phyloP scores from a whole-genome alignment of 2,113 vertebrate species.

The Ciconia stormi region DNA sequence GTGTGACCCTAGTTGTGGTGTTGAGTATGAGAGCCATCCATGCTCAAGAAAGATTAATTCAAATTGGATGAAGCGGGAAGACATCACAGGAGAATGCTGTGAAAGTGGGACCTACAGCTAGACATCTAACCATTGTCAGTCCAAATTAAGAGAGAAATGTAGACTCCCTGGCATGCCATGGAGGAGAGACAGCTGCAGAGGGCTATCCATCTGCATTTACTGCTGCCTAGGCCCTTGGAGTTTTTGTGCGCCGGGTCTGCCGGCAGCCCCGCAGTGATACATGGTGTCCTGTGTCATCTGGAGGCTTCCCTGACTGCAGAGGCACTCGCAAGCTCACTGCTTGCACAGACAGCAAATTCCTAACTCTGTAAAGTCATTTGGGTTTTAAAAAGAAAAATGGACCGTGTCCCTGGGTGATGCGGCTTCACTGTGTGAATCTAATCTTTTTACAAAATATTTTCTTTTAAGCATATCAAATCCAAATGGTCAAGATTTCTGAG shows the following conservation, averaged over 20 bases:
- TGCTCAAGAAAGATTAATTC: neutral
- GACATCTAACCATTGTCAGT: neutral
- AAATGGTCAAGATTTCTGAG: neutral
- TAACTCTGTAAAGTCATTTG: neutral
- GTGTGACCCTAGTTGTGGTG: neutral
- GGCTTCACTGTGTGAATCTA: neutral
- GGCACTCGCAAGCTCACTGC: neutral
- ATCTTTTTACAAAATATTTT: neutral
- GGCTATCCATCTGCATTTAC: neutral
- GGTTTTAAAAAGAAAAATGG: neutral
- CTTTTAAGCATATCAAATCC: neutral
- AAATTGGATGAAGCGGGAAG: neutral
- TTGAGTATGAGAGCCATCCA: neutral
- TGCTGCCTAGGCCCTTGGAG: neutral
- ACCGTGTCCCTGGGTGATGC: rapidly evolving
- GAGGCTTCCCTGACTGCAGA: neutral
- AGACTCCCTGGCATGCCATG: neutral
- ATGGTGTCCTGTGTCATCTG: rapidly evolving
- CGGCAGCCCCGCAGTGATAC: rapidly evolving
- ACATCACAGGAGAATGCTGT: rapidly evolving
- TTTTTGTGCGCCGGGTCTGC: neutral
- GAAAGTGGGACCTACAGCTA: neutral
- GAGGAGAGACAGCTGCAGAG: neutral
- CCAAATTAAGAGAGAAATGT: neutral
- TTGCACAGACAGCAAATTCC: neutral